These are phyloP conservation scores for Caiman crocodilus DNA, from an alignment of 2,797 vertebrate genomes.

Conservation along the genomic window DNA sequence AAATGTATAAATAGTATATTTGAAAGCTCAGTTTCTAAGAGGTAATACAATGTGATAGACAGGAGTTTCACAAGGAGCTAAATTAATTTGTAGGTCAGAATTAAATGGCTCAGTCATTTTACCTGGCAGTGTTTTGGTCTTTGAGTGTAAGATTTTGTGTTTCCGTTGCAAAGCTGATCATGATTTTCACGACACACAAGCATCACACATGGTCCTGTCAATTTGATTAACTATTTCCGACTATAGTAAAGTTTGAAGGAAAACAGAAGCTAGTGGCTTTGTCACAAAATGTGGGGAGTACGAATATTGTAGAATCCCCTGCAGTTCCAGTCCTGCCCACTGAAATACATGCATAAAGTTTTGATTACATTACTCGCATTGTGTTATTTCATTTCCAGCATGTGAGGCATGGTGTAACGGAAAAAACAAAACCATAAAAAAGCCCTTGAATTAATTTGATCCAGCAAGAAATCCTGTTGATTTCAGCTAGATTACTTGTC, in stretches of 20 bases:
- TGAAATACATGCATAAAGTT: rapidly evolving
- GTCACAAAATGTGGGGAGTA: rapidly evolving
- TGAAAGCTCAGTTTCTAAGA: not conserved
- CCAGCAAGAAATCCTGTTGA: not conserved
- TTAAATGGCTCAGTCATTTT: not conserved
- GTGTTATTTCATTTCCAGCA: too few relatives aligned
- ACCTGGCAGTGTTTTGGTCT: not conserved
- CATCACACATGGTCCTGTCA: not conserved
- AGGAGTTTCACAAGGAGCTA: not conserved
- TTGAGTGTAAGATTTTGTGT: not conserved
- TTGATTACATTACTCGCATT: not conserved
- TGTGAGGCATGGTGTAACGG: not conserved
- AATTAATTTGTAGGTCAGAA: not conserved
- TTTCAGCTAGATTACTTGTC: not conserved
- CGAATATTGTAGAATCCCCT: too few relatives aligned
- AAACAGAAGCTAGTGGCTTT: rapidly evolving
- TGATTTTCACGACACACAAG: not conserved
- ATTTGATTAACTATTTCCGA: not conserved
- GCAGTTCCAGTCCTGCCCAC: not conserved
- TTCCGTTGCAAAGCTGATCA: not conserved
- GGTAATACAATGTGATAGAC: not conserved
- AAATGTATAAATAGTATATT: not conserved
- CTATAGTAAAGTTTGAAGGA: not conserved
- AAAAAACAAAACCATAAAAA: not conserved
- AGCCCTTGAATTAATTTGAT: not conserved